Percentiles rank a stretch among this genome's conserved stretches.
Evolutionary conservation across 2,113 vertebrate genomes (phyloP).

Genomic region (Neoarius graeffei): DNA sequence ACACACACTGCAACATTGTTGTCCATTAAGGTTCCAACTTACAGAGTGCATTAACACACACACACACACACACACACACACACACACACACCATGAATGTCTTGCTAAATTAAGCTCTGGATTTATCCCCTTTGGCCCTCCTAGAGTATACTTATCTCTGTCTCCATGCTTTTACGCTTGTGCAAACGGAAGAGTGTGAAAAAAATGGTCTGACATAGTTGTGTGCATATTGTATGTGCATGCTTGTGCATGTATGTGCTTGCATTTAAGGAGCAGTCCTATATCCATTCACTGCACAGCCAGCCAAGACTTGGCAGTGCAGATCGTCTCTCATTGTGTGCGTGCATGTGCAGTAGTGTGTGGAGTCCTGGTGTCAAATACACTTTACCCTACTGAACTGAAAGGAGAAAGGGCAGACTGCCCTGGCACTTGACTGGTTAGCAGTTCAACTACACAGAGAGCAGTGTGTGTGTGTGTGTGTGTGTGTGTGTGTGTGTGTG

Average conservation of each 20-base stretch:
- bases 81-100: constrained; percentile 16
- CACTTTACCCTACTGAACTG: constrained; percentile 26
- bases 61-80: not conserved
- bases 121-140: constrained; percentile 21
- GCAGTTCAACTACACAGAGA: not conserved
- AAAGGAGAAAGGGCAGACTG: not conserved
- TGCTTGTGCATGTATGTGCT: not conserved
- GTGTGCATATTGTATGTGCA: not conserved
- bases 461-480: not conserved
- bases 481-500: not conserved
- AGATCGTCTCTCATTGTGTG: constrained; percentile 22
- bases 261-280: not conserved
- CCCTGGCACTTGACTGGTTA: not conserved
- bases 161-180: constrained; percentile 35
- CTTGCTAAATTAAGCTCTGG: constrained; percentile 31
- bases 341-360: not conserved
- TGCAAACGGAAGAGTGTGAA: not conserved
- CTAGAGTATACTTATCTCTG: constrained; percentile 46
- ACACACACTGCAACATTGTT: not conserved
- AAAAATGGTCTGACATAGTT: not conserved
- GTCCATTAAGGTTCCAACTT: constrained; percentile 4
- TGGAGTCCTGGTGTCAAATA: constrained; percentile 23
- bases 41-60: not conserved
- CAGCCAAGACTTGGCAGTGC: constrained; percentile 19
- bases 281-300: not conserved